These are phyloP conservation scores for Syrista parreyssii DNA, from an alignment of 2,888 invertebrate genomes.

Conservation along the genomic window DNA sequence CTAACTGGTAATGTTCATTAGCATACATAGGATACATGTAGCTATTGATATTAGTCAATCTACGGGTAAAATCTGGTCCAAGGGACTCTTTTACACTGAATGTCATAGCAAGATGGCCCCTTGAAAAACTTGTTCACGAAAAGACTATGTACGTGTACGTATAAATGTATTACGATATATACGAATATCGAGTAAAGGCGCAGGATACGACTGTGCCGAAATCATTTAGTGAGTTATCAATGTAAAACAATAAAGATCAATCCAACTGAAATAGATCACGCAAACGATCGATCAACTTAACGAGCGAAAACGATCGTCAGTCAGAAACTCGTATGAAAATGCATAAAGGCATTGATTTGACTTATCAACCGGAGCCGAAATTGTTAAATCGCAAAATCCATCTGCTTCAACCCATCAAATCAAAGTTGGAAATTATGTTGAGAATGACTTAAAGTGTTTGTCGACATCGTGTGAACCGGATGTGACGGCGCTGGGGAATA, in stretches of 20 bases:
- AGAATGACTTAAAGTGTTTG: conserved; percentile 61
- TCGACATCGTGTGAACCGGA: conserved; percentile 60
- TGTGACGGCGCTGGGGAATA: conserved; percentile 60
- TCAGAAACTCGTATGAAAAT: neutral
- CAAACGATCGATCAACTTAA: neutral
- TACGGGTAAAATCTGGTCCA: neutral
- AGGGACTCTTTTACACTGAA: neutral
- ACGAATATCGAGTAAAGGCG: neutral
- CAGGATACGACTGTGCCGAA: neutral
- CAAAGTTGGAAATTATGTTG: conserved; percentile 62
- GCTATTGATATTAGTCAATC: neutral
- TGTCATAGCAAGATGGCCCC: neutral
- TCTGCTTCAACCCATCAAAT: neutral
- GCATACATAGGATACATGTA: neutral
- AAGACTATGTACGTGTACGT: neutral
- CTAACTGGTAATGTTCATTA: neutral
- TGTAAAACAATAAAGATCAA: neutral
- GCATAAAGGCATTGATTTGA: too few relatives aligned
- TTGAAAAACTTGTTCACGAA: neutral
- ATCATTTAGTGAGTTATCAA: neutral
- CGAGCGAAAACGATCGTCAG: neutral
- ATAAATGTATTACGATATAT: neutral
- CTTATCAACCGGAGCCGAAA: neutral
- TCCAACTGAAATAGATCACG: neutral
- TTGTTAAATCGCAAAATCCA: neutral